phyloP scores from a whole-genome alignment of 2,888 invertebrate genomes.

The Ormyrus thymus region DNA sequence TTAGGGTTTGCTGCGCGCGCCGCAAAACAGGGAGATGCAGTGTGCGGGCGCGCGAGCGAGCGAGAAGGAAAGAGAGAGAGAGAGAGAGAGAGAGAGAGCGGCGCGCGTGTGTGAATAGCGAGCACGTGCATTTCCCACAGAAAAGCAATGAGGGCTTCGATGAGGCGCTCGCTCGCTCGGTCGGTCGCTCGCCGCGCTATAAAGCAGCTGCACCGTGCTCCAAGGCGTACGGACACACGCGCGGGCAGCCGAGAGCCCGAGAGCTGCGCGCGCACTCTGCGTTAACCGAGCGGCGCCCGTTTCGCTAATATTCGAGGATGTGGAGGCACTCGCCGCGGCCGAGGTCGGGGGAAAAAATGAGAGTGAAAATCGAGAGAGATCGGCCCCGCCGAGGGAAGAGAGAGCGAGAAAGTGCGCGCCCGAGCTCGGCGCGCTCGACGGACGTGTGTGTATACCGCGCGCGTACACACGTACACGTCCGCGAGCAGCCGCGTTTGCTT shows the following conservation, averaged over 20 bases:
- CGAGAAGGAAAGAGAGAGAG: slow-evolving; percentile 11
- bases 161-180: slow-evolving; percentile 50
- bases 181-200: slow-evolving; percentile 6
- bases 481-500: slow-evolving; percentile 26
- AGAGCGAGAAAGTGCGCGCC: slow-evolving; percentile 51
- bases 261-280: neutral
- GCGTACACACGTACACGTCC: neutral
- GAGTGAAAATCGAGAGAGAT: slow-evolving; percentile 57
- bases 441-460: neutral
- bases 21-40: slow-evolving; percentile 32
- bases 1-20: slow-evolving; percentile 8
- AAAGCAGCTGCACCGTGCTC: slow-evolving; percentile 26
- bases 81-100: slow-evolving; percentile 28
- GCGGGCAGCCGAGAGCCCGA: neutral
- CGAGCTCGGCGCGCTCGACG: too few relatives aligned
- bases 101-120: slow-evolving; percentile 68
- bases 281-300: neutral
- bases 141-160: slow-evolving; percentile 70
- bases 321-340: neutral
- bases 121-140: slow-evolving; percentile 74
- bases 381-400: slow-evolving; percentile 16
- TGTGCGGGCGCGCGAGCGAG: slow-evolving; percentile 50
- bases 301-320: slow-evolving; percentile 30
- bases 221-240: neutral
- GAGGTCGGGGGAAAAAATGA: slow-evolving; percentile 50